These are phyloP conservation scores for Carettochelys insculpta DNA, from an alignment of 2,113 vertebrate species.

Conservation along the genomic window DNA sequence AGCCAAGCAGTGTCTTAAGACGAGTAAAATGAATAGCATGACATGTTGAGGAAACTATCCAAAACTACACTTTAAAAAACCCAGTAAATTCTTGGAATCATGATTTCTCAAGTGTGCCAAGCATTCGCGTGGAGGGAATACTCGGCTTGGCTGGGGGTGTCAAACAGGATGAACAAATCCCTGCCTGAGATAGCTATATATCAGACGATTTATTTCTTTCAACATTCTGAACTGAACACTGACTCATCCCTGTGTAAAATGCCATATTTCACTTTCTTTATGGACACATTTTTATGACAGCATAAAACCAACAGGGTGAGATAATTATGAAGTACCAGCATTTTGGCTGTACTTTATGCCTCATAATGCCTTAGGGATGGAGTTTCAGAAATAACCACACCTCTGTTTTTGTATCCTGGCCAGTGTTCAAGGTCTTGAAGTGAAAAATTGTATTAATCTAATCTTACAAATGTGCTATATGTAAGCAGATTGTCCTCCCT, in stretches of 20 bases:
- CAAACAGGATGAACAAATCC: slow-evolving; percentile 32
- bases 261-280: slow-evolving; percentile 11
- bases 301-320: slow-evolving; percentile 34
- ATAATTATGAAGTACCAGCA: slow-evolving; percentile 51
- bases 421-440: not conserved
- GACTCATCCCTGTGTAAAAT: not conserved
- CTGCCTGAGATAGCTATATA: not conserved
- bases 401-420: slow-evolving; percentile 31
- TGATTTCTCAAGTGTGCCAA: not conserved
- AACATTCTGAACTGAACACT: slow-evolving; percentile 7
- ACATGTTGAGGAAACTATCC: not conserved
- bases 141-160: slow-evolving; percentile 32
- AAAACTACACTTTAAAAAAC: slow-evolving; percentile 10
- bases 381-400: slow-evolving; percentile 42
- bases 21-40: not conserved
- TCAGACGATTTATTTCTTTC: slow-evolving; percentile 20
- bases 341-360: slow-evolving; percentile 50
- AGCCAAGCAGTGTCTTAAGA: not conserved
- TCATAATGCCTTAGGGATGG: slow-evolving; percentile 36
- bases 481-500: slow-evolving; percentile 17
- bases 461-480: not conserved
- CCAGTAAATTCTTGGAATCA: slow-evolving; percentile 44
- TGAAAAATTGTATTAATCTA: slow-evolving; percentile 2
- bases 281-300: slow-evolving; percentile 35
- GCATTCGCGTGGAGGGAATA: slow-evolving; percentile 14